Evolutionary conservation across 2,888 invertebrate species (phyloP).

Genomic region (Eretmocerus hayati): DNA sequence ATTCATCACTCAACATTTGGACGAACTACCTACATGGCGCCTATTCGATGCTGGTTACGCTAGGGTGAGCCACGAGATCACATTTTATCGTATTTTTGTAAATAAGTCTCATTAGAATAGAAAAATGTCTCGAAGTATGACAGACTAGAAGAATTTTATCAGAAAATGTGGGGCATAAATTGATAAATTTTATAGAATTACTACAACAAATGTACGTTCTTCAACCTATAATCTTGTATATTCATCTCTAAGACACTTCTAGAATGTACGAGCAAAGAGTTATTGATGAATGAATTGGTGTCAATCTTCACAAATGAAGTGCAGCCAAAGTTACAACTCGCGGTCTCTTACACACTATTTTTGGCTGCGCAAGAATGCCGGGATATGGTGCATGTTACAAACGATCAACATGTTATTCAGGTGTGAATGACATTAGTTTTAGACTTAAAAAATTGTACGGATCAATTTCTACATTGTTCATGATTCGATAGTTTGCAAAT

Average conservation of each 20-base stretch:
- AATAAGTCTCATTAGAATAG: too few relatives aligned
- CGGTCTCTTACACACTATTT: conserved; percentile 75
- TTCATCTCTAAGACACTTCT: conserved; percentile 45
- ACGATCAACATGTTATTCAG: conserved; percentile 76
- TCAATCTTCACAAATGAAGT: conserved; percentile 76
- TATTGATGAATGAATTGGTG: conserved; percentile 61
- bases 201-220: too few relatives aligned
- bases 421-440: conserved; percentile 47
- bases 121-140: too few relatives aligned
- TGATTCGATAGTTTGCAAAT: conserved; percentile 88
- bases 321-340: conserved; percentile 67
- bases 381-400: conserved; percentile 83
- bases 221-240: not conserved
- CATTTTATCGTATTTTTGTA: too few relatives aligned
- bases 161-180: not conserved
- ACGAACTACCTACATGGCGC: too few relatives aligned
- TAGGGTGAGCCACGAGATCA: conserved; percentile 15
- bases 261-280: conserved; percentile 50
- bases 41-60: conserved; percentile 74
- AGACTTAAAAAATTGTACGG: too few relatives aligned
- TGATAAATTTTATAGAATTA: too few relatives aligned
- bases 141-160: not conserved
- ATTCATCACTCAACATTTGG: too few relatives aligned
- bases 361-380: conserved; percentile 78
- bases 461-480: too few relatives aligned